Conservation (phyloP, 2,797 vertebrate species). For the Ambastaia sidthimunki region DNA sequence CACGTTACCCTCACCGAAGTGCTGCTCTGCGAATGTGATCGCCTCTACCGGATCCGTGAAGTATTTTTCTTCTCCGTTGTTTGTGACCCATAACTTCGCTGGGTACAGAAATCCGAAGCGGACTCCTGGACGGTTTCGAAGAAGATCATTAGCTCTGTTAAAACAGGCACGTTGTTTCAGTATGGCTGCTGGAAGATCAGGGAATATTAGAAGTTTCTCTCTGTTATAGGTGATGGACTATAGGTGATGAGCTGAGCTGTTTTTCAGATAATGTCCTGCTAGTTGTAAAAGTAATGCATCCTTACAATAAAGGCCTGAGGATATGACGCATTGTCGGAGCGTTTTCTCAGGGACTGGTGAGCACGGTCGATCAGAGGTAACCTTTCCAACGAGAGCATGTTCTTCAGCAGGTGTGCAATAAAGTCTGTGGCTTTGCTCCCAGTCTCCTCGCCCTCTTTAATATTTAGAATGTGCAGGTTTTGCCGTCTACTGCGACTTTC, state of each 20-base stretch:
- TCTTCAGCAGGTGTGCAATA: too few species aligned
- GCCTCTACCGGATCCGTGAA: background rate
- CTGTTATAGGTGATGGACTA: background rate
- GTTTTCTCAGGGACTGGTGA: background rate
- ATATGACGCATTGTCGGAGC: background rate
- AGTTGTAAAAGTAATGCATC: background rate
- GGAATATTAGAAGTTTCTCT: slow-evolving; percentile 7
- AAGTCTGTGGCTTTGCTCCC: too few species aligned
- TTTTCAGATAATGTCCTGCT: background rate
- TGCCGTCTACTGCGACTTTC: too few species aligned
- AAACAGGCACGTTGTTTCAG: background rate
- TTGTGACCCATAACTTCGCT: background rate
- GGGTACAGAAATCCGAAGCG: background rate
- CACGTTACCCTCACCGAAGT: background rate
- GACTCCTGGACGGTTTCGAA: background rate
- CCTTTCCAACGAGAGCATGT: background rate
- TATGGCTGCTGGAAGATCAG: background rate
- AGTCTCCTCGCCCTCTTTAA: too few species aligned
- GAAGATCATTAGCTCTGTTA: too few species aligned
- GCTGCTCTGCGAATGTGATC: background rate
- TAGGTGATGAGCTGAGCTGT: background rate
- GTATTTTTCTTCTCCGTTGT: background rate
- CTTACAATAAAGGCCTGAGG: background rate
- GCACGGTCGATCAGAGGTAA: background rate
- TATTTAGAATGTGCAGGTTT: too few species aligned